Evolutionary conservation across 1,140 invertebrate genomes (phyloP), one percentile per base, ranked within the genome.

Genomic region (Halotydeus destructor): DNA sequence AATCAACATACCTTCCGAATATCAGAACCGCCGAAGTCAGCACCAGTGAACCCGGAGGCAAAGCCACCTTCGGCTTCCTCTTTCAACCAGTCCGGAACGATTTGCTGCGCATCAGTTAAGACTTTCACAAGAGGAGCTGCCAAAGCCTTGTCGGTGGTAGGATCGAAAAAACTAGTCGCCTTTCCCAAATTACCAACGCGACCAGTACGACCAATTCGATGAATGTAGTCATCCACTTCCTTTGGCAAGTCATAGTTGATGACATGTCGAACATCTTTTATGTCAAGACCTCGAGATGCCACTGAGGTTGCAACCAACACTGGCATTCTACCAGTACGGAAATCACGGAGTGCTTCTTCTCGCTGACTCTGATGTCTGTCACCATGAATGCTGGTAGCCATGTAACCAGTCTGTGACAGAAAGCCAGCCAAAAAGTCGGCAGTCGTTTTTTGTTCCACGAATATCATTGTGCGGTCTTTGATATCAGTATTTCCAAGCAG

Each of bases 181-280:
- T 86, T 96, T 35, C 93, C 93, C 48, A 78, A 83, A 49, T 54
- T 54, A 25, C 47, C 46, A 21, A 48, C 48, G 35, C 50, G 61
- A 26, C 88, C 88, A 19, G 88, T 96, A 72, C 88, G 77, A 41
- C 88, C 88, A 63, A 96, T 94, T 51, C 88, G 74, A 66, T 96
- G 88, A 35, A 94, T 85, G 59, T 96, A 96, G 61, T 94, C 88
- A 59, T 94, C 86, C 46, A 91, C 80, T 60, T 91, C 85, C 33
- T 75, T 80, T 14, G 88, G 88, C 55, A 94, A 66, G 67, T 94
- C 88, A 63, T 85, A 94, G 61, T 94, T 94, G 51, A 94, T 88
- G 36, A 93, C 88, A 60, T 88, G 82, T 53, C 82, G 84, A 11
- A 97, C 86, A 60, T 96, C 85, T 0, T 85, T 84, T n/a, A 86